Conservation (phyloP, 2,113 vertebrate species). For the Anhinga rufa region DNA sequence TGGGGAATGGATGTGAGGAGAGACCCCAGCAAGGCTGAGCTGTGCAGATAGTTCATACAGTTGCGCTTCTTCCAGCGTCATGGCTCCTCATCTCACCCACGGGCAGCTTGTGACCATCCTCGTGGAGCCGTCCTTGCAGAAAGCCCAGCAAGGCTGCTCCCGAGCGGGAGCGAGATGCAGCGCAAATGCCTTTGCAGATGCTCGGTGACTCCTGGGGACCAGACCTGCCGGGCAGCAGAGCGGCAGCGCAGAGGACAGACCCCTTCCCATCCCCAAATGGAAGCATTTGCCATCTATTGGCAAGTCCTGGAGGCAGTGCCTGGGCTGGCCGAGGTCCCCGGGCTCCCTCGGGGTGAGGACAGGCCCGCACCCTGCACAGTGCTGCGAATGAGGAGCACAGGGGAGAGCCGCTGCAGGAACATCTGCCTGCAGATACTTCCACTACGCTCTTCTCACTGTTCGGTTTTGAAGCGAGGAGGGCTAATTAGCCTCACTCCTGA, state of each 20-base stretch:
- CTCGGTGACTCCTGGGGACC: neutral
- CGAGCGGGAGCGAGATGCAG: fast-evolving
- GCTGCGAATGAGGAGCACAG: neutral
- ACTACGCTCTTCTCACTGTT: neutral
- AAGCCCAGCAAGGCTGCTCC: neutral
- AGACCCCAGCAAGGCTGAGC: neutral
- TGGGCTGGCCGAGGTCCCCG: neutral
- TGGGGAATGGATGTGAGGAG: fast-evolving
- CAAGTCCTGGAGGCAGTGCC: neutral
- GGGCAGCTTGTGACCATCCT: neutral
- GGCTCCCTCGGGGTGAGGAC: neutral
- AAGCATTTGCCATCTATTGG: fast-evolving
- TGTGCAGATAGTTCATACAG: fast-evolving
- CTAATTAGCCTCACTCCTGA: neutral
- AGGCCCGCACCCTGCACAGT: fast-evolving
- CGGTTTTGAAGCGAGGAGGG: neutral
- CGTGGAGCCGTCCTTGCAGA: fast-evolving
- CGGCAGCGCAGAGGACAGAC: fast-evolving
- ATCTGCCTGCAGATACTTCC: neutral
- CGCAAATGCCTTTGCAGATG: neutral
- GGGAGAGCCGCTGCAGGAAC: neutral
- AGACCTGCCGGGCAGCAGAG: neutral
- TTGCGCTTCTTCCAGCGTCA: fast-evolving
- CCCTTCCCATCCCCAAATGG: neutral
- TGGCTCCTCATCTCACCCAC: neutral